Base-by-base conservation (phyloP, 2,113 vertebrate species). In the Antechinus flavipes region DNA sequence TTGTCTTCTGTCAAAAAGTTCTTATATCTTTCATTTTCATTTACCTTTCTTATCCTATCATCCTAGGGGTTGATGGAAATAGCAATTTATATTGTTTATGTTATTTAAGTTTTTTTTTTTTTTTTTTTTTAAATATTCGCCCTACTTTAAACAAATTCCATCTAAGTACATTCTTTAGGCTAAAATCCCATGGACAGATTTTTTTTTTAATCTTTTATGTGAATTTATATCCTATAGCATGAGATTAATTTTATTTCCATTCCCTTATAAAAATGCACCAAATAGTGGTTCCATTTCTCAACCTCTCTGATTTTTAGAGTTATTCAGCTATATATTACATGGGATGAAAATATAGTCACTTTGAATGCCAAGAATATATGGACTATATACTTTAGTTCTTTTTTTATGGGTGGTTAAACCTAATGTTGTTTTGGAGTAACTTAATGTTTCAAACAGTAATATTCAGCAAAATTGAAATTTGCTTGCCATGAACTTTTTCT, bases 1-100 rank as follows among this genome's bases (percentile, higher is more conserved):
- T 97, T 98, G 94, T n/a, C 24, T 97, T 97, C 46, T 96, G 8
- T 95, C 97, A 95, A 54, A 95, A 91, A 14, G 0, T 46, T 95
- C 35, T 97, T 98, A 95, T 96, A 6, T 54, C 19, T 96, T 95
- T 94, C 61, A 89, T 95, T 84, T 95, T 49, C 10, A 11, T 97
- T 98, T 96, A 97, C 90, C 19, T 5, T 93, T 27, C 94, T 97
- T 96, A n/a, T 96, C 90, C 53, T 93, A 25, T 19, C 91, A 91
- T 23, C 94, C 95, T 94, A 94, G 61, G 90, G 47, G 91, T 90
- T 97, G 26, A 0, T 95, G 50, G 30, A 94, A 97, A 47, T 1
- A 54, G 0, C 16, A 92, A 68, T 16, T 61, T 96, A 92, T 96
- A 89, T 93, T 96, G 53, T 46, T 61, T 27, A 93, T 91, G 27